A percentile compares a stretch with the other conserved stretches of the same genome.
Evolutionary conservation across 2,113 vertebrate species (phyloP).

Genomic region (Bubalus kerabau): DNA sequence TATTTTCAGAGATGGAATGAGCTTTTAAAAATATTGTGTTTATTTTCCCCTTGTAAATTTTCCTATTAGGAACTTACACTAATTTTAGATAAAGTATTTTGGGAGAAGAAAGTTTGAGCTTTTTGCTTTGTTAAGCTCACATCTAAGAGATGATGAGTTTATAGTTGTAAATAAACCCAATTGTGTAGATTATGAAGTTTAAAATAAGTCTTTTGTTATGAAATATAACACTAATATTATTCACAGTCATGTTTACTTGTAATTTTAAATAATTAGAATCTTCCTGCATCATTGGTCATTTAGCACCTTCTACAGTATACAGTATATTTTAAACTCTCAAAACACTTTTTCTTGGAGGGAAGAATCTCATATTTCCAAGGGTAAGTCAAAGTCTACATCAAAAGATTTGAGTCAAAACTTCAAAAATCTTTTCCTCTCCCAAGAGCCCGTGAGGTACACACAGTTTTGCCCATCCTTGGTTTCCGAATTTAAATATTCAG

Average conservation of each 20-base stretch:
- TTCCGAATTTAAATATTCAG: conserved; percentile 37
- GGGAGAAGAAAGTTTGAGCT: not conserved
- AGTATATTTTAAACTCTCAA: conserved; percentile 21
- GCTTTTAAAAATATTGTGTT: not conserved
- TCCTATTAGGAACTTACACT: not conserved
- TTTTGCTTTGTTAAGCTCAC: not conserved
- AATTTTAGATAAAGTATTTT: conserved; percentile 9
- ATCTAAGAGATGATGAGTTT: not conserved
- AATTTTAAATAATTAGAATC: conserved; percentile 16
- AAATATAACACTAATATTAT: not conserved
- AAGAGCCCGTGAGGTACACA: conserved; percentile 28
- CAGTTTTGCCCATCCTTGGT: conserved; percentile 12
- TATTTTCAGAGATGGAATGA: conserved; percentile 12
- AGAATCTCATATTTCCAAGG: conserved; percentile 14
- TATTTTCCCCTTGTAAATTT: not conserved
- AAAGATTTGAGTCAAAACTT: conserved; percentile 24
- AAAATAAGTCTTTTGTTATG: not conserved
- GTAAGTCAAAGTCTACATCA: conserved; percentile 3
- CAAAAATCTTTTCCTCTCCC: not conserved
- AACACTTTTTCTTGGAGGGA: not conserved
- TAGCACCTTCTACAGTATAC: not conserved
- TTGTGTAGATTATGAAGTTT: not conserved
- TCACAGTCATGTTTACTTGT: not conserved
- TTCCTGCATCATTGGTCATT: not conserved
- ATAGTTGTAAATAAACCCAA: not conserved